These are phyloP conservation scores for Drosophila nannoptera DNA, from an alignment of 1,140 invertebrate genomes.

Conservation along the genomic window DNA sequence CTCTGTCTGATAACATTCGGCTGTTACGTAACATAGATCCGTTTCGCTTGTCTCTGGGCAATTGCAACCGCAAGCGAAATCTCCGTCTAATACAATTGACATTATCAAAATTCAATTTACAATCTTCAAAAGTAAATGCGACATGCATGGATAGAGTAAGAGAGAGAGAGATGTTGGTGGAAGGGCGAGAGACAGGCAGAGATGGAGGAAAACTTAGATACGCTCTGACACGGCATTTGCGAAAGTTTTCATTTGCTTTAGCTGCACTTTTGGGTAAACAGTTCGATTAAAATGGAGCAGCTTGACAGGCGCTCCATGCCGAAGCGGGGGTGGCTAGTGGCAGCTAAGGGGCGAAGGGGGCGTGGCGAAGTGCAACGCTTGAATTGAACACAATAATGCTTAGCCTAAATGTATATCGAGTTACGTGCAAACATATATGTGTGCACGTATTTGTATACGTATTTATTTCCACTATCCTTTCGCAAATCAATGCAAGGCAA, in stretches of 20 bases:
- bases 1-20: not conserved
- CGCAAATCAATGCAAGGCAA: slow-evolving; percentile 71
- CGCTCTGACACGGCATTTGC: slow-evolving; percentile 49
- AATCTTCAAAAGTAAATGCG: slow-evolving; percentile 39
- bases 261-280: slow-evolving; percentile 77
- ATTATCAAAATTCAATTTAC: slow-evolving; percentile 77
- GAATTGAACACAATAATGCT: slow-evolving; percentile 54
- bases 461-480: slow-evolving; percentile 58
- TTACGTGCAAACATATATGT: slow-evolving; percentile 6
- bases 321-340: not conserved
- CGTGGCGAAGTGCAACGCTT: slow-evolving; percentile 14
- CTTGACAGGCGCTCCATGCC: slow-evolving; percentile 34
- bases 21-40: slow-evolving; percentile 2
- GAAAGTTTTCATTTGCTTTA: slow-evolving; percentile 74
- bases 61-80: slow-evolving; percentile 55
- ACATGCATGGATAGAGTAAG: not conserved
- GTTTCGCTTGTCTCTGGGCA: slow-evolving; percentile 1
- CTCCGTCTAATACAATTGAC: slow-evolving; percentile 62
- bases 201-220: slow-evolving; percentile 16
- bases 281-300: slow-evolving; percentile 70
- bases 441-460: slow-evolving; percentile 11
- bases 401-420: slow-evolving; percentile 56
- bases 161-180: not conserved
- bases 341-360: not conserved
- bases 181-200: not conserved